These are phyloP conservation scores for Actinostola sp. DNA, from an alignment of 92 coral and sea anemone genomes.

Conservation along the genomic window DNA sequence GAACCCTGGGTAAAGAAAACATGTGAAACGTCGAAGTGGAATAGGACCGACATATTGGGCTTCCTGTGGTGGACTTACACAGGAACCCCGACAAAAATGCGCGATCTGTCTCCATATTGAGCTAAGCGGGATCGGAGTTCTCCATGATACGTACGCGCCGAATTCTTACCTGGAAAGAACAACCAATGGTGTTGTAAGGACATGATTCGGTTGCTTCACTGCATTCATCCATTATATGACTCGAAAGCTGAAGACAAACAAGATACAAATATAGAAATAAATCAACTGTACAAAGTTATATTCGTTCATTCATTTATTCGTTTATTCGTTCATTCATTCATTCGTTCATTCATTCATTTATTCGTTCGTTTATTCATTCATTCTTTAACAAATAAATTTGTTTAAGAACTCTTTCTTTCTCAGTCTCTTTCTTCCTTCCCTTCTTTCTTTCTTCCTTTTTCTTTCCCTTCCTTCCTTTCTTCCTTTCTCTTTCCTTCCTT, in stretches of 20 bases:
- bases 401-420: background rate
- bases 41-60: background rate
- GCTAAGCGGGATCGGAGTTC: too few species aligned
- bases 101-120: too few species aligned
- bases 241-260: slow-evolving; percentile 56
- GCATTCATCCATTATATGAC: slow-evolving; percentile 67
- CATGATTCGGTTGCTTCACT: slow-evolving; percentile 65
- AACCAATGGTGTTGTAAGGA: slow-evolving; percentile 76
- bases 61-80: too few species aligned
- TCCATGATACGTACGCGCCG: background rate
- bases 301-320: background rate
- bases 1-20: slow-evolving; percentile 50
- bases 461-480: background rate
- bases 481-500: background rate
- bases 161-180: slow-evolving; percentile 80
- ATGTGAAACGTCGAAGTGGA: background rate
- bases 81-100: too few species aligned
- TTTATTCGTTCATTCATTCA: background rate
- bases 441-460: background rate
- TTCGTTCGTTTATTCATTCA: background rate
- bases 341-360: background rate
- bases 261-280: background rate
- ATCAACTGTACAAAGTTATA: background rate
- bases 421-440: background rate
- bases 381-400: background rate